Evolutionary conservation across 37 sponge, comb jelly and placozoan genomes (phyloP).

Genomic region (Spongilla lacustris): DNA sequence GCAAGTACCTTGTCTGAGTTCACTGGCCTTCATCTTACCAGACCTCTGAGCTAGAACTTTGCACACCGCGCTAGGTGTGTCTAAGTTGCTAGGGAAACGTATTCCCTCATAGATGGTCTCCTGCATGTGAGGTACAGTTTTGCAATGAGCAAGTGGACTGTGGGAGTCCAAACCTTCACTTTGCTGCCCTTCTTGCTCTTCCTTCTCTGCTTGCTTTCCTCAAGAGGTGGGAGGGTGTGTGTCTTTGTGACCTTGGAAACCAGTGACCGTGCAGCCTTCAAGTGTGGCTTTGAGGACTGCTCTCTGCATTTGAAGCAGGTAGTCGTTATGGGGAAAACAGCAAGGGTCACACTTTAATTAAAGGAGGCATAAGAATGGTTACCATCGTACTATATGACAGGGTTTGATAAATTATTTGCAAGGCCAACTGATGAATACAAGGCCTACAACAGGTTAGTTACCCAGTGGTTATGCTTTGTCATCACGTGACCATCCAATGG

Average conservation of each 20-base stretch:
- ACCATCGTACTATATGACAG: too few species aligned
- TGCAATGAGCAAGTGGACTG: background rate
- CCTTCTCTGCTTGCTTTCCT: background rate
- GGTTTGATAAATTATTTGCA: too few species aligned
- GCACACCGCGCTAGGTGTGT: slow-evolving; percentile 64
- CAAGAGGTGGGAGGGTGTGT: background rate
- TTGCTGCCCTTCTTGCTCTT: background rate
- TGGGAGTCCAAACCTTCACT: background rate
- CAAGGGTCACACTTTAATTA: too few species aligned
- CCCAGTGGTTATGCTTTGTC: too few species aligned
- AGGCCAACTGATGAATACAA: too few species aligned
- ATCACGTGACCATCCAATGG: too few species aligned
- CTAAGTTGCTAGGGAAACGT: slow-evolving; percentile 61
- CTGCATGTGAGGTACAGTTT: background rate
- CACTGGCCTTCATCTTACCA: slow-evolving; percentile 62
- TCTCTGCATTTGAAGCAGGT: background rate
- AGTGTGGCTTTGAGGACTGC: background rate
- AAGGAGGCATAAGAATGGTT: too few species aligned
- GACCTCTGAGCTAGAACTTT: slow-evolving; percentile 72
- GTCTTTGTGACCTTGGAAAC: too few species aligned
- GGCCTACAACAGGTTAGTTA: too few species aligned
- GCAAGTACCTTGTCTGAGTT: slow-evolving; percentile 41
- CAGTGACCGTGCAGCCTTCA: too few species aligned
- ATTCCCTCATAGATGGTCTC: slow-evolving; percentile 46
- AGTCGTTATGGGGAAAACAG: background rate